Percentiles rank a stretch among this genome's conserved stretches.
Conservation (phyloP, 2,888 invertebrate genomes). For the Anaspis maculata region DNA sequence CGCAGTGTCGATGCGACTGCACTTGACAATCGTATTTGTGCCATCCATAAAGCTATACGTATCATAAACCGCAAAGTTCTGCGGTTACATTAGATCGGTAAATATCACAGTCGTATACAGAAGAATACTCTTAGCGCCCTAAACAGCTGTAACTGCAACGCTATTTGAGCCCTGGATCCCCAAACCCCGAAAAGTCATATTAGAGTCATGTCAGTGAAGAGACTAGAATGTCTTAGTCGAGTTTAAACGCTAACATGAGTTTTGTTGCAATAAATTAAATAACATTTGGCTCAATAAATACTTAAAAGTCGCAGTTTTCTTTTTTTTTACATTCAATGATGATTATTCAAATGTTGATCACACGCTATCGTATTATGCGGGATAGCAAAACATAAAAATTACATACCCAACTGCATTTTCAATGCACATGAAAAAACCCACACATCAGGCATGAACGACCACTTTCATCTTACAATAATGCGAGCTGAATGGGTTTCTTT, state of each 20-base stretch:
- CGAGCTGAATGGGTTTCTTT: too few relatives aligned
- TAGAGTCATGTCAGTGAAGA: slow-evolving; percentile 13
- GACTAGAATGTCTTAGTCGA: slow-evolving; percentile 19
- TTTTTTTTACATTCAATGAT: too few relatives aligned
- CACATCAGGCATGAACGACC: too few relatives aligned
- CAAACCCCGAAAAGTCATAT: slow-evolving; percentile 5
- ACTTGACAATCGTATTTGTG: slow-evolving; percentile 23
- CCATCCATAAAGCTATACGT: slow-evolving; percentile 27
- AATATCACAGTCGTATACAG: slow-evolving; percentile 41
- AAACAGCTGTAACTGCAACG: slow-evolving; percentile 43
- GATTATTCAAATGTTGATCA: slow-evolving; percentile 17
- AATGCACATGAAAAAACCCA: too few relatives aligned
- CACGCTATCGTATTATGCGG: slow-evolving; percentile 19
- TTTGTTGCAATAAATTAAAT: slow-evolving; percentile 13
- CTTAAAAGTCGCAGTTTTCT: slow-evolving; percentile 18
- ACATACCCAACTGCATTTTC: too few relatives aligned
- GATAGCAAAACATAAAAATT: slow-evolving; percentile 25
- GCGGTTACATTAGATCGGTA: slow-evolving; percentile 35
- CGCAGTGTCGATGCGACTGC: slow-evolving; percentile 30
- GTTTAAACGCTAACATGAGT: slow-evolving; percentile 12
- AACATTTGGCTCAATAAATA: slow-evolving; percentile 21
- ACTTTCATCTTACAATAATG: too few relatives aligned
- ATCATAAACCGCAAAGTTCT: too few relatives aligned
- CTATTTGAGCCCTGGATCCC: slow-evolving; percentile 22
- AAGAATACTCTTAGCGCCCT: slow-evolving; percentile 41